Evolutionary conservation across 1,140 invertebrate genomes (phyloP).

Genomic region (Danaus melanippus): DNA sequence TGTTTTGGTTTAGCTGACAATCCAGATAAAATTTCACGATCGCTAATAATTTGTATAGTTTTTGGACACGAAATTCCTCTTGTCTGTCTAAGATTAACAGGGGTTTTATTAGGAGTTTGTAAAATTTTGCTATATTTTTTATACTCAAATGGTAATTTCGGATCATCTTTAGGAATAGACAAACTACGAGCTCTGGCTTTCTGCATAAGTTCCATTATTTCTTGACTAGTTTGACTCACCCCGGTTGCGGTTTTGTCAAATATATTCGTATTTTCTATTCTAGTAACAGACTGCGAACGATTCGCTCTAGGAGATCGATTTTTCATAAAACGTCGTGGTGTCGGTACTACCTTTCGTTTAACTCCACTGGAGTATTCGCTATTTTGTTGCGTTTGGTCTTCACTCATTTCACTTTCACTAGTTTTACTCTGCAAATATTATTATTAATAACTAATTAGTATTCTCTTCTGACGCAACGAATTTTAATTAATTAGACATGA

Average conservation of each 20-base stretch:
- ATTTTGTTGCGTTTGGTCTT: conserved; percentile 58
- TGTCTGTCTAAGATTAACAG: conserved; percentile 46
- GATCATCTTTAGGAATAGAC: conserved; percentile 66
- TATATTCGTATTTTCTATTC: conserved; percentile 39
- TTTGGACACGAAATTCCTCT: conserved; percentile 67
- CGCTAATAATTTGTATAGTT: conserved; percentile 70
- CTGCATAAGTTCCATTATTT: conserved; percentile 68
- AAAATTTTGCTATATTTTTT: conserved; percentile 48
- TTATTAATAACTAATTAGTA: conserved; percentile 50
- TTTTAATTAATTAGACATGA: no score
- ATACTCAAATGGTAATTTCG: conserved; percentile 48
- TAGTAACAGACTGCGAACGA: conserved; percentile 58
- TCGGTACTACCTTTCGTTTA: conserved; percentile 52
- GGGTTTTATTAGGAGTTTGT: conserved; percentile 65
- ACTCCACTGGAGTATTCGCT: conserved; percentile 29
- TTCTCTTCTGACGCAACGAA: conserved; percentile 19
- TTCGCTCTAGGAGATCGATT: conserved; percentile 60
- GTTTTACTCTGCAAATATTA: conserved; percentile 70
- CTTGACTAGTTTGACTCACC: conserved; percentile 65
- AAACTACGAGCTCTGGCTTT: conserved; percentile 68
- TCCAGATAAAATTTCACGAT: conserved; percentile 71
- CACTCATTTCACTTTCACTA: conserved; percentile 73
- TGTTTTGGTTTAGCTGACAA: conserved; percentile 53
- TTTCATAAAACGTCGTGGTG: conserved; percentile 54
- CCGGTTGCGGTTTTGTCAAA: conserved; percentile 55